These are phyloP conservation scores for Apogon talboti DNA, from an alignment of 2,797 vertebrate genomes.

Conservation along the genomic window DNA sequence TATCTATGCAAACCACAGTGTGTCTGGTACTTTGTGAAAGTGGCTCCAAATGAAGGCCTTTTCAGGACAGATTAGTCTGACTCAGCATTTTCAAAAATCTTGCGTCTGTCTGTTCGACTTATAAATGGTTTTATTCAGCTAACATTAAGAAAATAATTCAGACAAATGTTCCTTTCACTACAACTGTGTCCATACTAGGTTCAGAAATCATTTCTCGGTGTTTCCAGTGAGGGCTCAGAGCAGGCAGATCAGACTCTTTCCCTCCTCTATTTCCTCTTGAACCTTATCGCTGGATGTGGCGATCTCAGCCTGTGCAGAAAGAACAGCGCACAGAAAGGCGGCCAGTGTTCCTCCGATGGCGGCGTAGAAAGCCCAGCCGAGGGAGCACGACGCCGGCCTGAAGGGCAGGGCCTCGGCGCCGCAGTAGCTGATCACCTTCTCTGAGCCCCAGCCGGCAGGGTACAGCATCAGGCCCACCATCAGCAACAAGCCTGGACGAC, in stretches of 20 bases:
- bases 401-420: constrained; percentile 91
- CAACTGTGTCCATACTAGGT: constrained; percentile 6
- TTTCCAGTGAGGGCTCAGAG: constrained; percentile 82
- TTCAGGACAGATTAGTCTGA: constrained; percentile 1
- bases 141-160: constrained; percentile 4
- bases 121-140: constrained; percentile 33
- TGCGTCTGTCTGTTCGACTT: constrained; percentile 15
- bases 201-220: constrained; percentile 9
- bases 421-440: constrained; percentile 92
- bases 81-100: neutral
- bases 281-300: constrained; percentile 99
- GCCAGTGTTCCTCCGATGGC: constrained; percentile 94
- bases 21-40: too few species aligned
- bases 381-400: constrained; percentile 91
- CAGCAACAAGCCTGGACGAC: constrained; percentile 91
- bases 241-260: constrained; percentile 97
- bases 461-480: constrained; percentile 96
- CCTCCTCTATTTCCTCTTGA: constrained; percentile 98
- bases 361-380: constrained; percentile 98
- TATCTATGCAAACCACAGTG: too few species aligned
- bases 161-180: constrained; percentile 21
- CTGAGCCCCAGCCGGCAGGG: constrained; percentile 97
- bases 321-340: constrained; percentile 95
- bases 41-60: too few species aligned
- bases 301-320: constrained; percentile 97